phyloP scores from a whole-genome alignment of 2,888 invertebrate genomes.

The Psylliodes chrysocephalus region DNA sequence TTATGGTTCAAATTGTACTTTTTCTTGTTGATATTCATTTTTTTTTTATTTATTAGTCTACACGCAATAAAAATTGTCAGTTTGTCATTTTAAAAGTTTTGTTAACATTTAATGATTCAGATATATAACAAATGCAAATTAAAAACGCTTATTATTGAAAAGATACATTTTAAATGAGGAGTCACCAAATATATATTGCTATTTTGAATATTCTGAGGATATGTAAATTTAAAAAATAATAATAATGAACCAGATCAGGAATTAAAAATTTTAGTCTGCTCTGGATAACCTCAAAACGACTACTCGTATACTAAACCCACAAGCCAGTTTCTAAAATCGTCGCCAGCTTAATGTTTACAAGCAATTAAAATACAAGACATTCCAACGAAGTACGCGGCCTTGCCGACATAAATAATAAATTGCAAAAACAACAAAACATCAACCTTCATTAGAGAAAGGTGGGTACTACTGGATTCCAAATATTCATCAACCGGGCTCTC shows the following conservation, averaged over 20 bases:
- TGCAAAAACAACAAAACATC: constrained; percentile 40
- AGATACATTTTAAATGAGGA: too few relatives aligned
- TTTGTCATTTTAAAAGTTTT: too few relatives aligned
- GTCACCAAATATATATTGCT: too few relatives aligned
- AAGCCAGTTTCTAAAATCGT: neutral
- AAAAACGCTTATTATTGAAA: too few relatives aligned
- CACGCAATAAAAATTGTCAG: too few relatives aligned
- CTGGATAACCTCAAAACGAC: neutral
- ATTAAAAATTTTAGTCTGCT: neutral
- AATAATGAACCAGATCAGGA: neutral
- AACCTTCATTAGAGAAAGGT: constrained; percentile 52
- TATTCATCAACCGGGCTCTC: neutral
- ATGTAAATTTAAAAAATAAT: too few relatives aligned
- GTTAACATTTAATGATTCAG: too few relatives aligned
- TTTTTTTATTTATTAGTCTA: too few relatives aligned
- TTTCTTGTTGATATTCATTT: too few relatives aligned
- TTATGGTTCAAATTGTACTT: too few relatives aligned
- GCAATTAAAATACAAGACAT: constrained; percentile 44
- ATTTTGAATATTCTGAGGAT: too few relatives aligned
- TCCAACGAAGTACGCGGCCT: constrained; percentile 52
- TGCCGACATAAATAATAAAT: constrained; percentile 36
- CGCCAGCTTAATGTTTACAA: constrained; percentile 22
- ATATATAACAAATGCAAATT: too few relatives aligned
- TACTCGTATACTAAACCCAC: neutral
- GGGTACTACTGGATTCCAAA: constrained; percentile 41